A percentile compares a stretch with the other conserved stretches of the same genome.
Conservation (phyloP, 2,888 invertebrate genomes). For the Operophtera brumata region DNA sequence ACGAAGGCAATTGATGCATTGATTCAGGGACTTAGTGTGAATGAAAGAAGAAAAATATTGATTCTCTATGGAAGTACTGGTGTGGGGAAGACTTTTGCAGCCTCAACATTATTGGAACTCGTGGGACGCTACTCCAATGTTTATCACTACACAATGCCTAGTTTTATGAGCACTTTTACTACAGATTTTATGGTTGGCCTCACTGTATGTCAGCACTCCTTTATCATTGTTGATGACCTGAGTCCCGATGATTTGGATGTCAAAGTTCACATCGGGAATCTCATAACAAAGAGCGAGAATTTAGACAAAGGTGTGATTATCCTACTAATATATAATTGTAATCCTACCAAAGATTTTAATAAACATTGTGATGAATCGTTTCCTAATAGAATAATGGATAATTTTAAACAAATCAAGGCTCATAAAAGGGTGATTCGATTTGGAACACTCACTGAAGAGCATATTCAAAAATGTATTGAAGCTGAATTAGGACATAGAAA, state of each 20-base stretch:
- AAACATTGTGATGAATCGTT: conserved; percentile 53
- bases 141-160: conserved; percentile 70
- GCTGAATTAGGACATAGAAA: conserved; percentile 47
- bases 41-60: conserved; percentile 54
- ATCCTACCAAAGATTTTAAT: conserved; percentile 39
- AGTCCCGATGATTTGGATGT: conserved; percentile 47
- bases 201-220: conserved; percentile 55
- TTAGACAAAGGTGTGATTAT: conserved; percentile 57
- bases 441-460: conserved; percentile 49
- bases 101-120: conserved; percentile 56
- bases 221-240: conserved; percentile 66
- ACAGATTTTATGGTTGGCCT: conserved; percentile 60
- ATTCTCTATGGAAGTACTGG: conserved; percentile 71
- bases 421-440: conserved; percentile 57
- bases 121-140: conserved; percentile 57
- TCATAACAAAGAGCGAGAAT: conserved; percentile 55
- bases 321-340: conserved; percentile 65
- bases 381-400: conserved; percentile 40
- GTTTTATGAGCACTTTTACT: conserved; percentile 54
- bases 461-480: conserved; percentile 61
- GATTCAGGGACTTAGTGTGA: conserved; percentile 44
- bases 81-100: conserved; percentile 67
- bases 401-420: conserved; percentile 46
- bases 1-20: conserved; percentile 48
- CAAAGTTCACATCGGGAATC: conserved; percentile 43